Evolutionary conservation across 2,888 invertebrate species (phyloP), one percentile per base, ranked within the genome.

Genomic region (Caradrina kadenii): DNA sequence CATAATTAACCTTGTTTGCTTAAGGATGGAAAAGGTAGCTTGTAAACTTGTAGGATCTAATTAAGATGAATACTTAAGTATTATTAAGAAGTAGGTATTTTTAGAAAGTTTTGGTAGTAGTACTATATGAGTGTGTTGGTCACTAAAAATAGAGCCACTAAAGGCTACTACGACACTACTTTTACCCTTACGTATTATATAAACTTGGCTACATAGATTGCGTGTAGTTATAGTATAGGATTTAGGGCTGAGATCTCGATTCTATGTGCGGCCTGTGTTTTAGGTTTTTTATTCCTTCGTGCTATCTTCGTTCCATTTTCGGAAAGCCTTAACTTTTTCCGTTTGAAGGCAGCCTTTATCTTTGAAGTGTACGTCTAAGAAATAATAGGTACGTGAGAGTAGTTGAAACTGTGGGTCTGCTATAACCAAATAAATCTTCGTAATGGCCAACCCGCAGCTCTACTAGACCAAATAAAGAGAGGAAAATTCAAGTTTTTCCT

Each of bases 1-100:
- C 61, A 67, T 80, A 80, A 78, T 80, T 78, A 72, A 78, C 73
- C 63, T 72, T 72, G 62, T 54, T 79, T 76, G 56, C 60, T 65
- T 67, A 65, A 68, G 55, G 58, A 66, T 72, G 72, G 21, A 69
- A 67, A 63, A 53, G 52, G 63, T 45, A 67, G 63, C 58, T 58
- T 61, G 62, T 79, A 68, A 49, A 74, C 52, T 67, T 68, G 42
- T 42, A 68, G 52, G 22, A 21, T 50, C 19, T 59, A 63, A 78
- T 79, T 71, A 75, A 58, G 53, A 63, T 61, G 52, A 13, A 49
- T 66, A 69, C 68, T 59, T 65, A 22, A 61, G 65, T 60, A 56
- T 26, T 48, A 45, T 48, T 4, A 58, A 22, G 45, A 45, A 45
- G 45, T 45, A 45, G 45, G 35, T 63, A 35, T 68, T 67, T 69